These are phyloP conservation scores for Popillia japonica DNA, from an alignment of 1,140 invertebrate genomes.

Conservation along the genomic window DNA sequence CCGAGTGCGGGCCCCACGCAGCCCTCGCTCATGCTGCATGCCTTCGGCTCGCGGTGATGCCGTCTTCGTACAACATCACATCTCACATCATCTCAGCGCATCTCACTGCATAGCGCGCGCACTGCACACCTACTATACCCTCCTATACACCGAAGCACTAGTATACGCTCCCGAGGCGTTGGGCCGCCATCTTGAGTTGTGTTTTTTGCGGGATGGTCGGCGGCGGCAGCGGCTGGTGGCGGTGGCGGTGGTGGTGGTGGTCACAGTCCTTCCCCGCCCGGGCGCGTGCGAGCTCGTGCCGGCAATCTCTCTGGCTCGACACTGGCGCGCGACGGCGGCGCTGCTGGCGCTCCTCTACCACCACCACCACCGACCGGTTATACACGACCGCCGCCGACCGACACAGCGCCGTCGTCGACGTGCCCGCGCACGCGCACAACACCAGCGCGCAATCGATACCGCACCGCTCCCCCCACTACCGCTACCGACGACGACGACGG, in stretches of 20 bases:
- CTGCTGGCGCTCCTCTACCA: constrained; percentile 56
- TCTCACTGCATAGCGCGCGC: constrained; percentile 31
- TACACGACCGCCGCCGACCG: constrained; percentile 24
- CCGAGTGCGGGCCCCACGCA: constrained; percentile 57
- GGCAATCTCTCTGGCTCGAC: constrained; percentile 43
- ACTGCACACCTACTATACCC: constrained; percentile 45
- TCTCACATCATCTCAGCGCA: constrained; percentile 47
- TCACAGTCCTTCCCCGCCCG: constrained; percentile 59
- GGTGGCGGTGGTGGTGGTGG: constrained; percentile 46
- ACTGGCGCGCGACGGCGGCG: constrained; percentile 32
- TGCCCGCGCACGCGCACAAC: neutral
- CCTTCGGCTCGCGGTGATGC: constrained; percentile 15
- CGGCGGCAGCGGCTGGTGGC: neutral
- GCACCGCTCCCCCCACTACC: constrained; percentile 35
- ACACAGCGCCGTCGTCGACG: constrained; percentile 38
- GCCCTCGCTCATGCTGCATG: constrained; percentile 60
- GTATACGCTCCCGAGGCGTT: constrained; percentile 49
- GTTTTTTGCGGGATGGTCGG: constrained; percentile 32
- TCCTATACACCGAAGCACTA: constrained; percentile 48
- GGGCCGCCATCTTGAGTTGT: constrained; percentile 59
- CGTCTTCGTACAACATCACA: constrained; percentile 34
- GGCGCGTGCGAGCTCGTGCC: constrained; percentile 55
- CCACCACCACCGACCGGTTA: constrained; percentile 42
- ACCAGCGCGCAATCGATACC: constrained; percentile 42
- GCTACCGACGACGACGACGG: constrained; percentile 31